Evolutionary conservation across 2,113 vertebrate genomes (phyloP), one percentile per base, ranked within the genome.

Genomic region (Cairina moschata): DNA sequence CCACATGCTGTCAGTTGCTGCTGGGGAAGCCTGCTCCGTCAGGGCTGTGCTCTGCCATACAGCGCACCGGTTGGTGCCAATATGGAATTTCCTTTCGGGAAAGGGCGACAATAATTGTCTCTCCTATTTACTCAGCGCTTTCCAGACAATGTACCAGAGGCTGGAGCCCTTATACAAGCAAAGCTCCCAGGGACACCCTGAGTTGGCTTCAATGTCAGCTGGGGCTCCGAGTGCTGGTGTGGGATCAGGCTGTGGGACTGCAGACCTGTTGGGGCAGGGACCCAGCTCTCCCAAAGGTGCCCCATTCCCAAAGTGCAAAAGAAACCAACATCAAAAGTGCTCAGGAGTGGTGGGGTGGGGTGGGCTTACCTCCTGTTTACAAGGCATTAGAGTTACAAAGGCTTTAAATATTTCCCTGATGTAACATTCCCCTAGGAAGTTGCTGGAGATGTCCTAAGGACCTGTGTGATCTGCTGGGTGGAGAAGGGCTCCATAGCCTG

Each of bases 41-140:
- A 46, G 68, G 65, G 36, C 89, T 44, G 22, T 16, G 65, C 79
- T 66, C 56, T 86, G 78, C 74, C 75, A 17, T 6, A 8, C 32
- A 38, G 26, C 5, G 1, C 16, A 65, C 69, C 58, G 32, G 18
- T 66, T 0, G 1, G 66, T 60, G 90, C 83, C 83, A 85, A 48
- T 26, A 84, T 50, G 83, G 90, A 94, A 92, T 62, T 85, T 92
- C 86, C 86, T 83, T 79, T 78, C 7, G 83, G 90, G 74, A 95
- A 93, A 93, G 76, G 56, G 74, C 88, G 67, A 75, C 16, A 40
- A 32, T 62, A 68, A 66, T 76, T 94, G 80, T 82, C 55, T 90
- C 83, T 81, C 79, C 65, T 87, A 80, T 92, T 92, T 83, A 54
- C 66, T 84, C 81, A 59, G 66, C 0, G 44, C 87, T 96, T 95